phyloP scores from a whole-genome alignment of 2,797 vertebrate species.

The Onychomys torridus region DNA sequence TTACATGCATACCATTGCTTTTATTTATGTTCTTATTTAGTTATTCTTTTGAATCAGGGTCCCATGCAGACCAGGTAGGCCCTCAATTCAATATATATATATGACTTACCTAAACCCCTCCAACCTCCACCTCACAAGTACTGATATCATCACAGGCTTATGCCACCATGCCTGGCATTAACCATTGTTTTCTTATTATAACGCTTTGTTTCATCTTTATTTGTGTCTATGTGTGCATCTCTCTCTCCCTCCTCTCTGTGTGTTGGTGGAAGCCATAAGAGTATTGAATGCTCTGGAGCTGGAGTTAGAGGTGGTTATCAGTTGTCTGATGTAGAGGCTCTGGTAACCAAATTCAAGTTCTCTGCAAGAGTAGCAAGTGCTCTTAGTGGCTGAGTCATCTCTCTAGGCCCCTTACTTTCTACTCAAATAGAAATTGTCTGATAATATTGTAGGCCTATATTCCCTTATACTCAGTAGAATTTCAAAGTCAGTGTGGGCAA shows the following conservation, averaged over 20 bases:
- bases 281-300: not conserved
- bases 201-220: not conserved
- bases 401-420: not conserved
- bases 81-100: not conserved
- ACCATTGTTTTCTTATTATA: not conserved
- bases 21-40: not conserved
- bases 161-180: not conserved
- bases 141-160: not conserved
- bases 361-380: not conserved
- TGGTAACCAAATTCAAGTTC: not conserved
- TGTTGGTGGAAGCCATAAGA: not conserved
- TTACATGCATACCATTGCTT: not conserved
- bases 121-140: not conserved
- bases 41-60: not conserved
- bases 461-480: not conserved
- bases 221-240: not conserved
- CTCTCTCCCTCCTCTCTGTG: not conserved
- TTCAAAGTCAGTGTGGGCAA: too few species aligned
- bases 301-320: not conserved
- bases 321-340: not conserved
- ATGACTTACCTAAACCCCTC: not conserved
- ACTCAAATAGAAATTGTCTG: not conserved
- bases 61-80: not conserved
- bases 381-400: not conserved
- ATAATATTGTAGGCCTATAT: not conserved